Conservation (phyloP, 2,797 vertebrate species). For the Lepus oiostolus region DNA sequence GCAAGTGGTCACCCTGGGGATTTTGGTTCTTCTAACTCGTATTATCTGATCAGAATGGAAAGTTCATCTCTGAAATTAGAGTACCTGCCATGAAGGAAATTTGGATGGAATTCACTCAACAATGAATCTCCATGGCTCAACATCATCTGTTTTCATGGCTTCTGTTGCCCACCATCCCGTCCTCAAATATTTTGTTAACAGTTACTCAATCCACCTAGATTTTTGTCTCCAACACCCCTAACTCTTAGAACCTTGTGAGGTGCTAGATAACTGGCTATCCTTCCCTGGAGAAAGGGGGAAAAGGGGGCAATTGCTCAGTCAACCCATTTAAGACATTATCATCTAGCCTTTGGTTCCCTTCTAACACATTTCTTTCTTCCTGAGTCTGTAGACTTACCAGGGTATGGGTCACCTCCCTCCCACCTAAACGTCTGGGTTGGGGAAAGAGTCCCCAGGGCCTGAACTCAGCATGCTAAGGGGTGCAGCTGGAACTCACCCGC, state of each 20-base stretch:
- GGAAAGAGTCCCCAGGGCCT: not conserved
- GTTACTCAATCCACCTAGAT: not conserved
- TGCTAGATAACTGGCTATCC: not conserved
- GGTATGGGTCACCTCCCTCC: not conserved
- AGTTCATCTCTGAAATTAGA: not conserved
- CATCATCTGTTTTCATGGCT: not conserved
- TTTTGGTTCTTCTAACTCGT: not conserved
- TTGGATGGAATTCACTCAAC: not conserved
- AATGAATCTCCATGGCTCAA: not conserved
- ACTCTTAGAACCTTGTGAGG: not conserved
- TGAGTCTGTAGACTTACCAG: constrained; percentile 18
- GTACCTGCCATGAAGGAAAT: not conserved
- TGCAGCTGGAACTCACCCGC: not conserved
- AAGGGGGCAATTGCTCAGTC: not conserved
- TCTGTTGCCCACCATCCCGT: not conserved
- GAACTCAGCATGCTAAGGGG: not conserved
- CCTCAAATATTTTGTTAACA: not conserved
- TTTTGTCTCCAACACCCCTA: not conserved
- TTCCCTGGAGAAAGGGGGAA: not conserved
- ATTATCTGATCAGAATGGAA: not conserved
- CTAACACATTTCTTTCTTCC: not conserved
- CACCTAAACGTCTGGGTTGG: not conserved
- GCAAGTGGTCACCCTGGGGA: not conserved
- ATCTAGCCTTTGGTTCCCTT: not conserved
- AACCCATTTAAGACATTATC: not conserved